Base-by-base conservation (phyloP, 2,797 vertebrate genomes). In the Propithecus perrieri region DNA sequence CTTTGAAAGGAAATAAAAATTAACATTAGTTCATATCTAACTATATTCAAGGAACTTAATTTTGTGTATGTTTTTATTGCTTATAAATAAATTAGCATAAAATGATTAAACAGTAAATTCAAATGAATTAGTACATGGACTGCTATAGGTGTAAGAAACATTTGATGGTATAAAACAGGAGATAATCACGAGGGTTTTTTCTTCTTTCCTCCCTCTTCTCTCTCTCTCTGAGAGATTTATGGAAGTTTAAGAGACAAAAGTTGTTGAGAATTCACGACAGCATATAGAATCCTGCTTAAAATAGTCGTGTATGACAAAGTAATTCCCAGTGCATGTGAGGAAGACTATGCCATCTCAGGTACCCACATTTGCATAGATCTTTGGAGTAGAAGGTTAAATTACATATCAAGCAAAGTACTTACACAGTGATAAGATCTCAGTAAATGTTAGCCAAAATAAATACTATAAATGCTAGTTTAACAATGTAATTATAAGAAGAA, bases 1-100 rank as follows among this genome's bases (percentile, higher is more conserved):
- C 24, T 94, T n/a, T 55, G 24, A 84, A 90, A 72, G 35, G 20
- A 91, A 89, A 80, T 57, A 12, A 67, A 92, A 63, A 46, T 78
- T 61, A 95, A 38, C 13, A 9, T 72, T 57, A 30, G 33, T 94
- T 89, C 18, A 48, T 22, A 3, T 69, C 43, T 94, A 74, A 67
- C 33, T 53, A 15, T 50, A 30, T 50, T 91, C 72, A 81, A 61
- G n/a, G 33, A 65, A 76, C 28, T 85, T 85, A 28, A 48, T 74
- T 95, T 86, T 81, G 26, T n/a, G 1, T 79, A 6, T 30, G 11
- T 3, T 69, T 59, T 3, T 53, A 53, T 50, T 63, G n/a, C 33
- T 48, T 43, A 20, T 48, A 46, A 85, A 69, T 53, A 87, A 57
- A 76, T 24, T 12, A 38, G 7, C 28, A 71, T 80, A 15, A 9